Evolutionary conservation across 2,888 invertebrate species (phyloP), one percentile per base, ranked within the genome.

Genomic region (Microctonus hyperodae): DNA sequence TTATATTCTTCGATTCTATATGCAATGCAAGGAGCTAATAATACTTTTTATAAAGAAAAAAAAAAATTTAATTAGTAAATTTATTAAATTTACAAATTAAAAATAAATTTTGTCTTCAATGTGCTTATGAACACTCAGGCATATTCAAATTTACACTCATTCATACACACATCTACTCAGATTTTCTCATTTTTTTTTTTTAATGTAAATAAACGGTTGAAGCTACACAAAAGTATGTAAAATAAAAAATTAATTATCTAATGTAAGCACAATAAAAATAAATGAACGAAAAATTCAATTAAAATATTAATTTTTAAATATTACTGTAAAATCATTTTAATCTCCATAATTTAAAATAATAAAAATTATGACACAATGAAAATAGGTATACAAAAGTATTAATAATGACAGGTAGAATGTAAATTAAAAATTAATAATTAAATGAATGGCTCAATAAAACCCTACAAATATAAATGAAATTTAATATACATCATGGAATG

Each of bases 401-500:
- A n/a, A 6, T 7, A 16, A 16, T 44, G 16, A 16, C 7, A 44
- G 16, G 16, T n/a, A 44, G 16, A 7, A n/a, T 44, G 16, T n/a
- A 44, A 44, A 16, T n/a, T 44, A n/a, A 44, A 44, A 20, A 44
- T 44, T 16, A 44, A 1, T 6, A 16, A 44, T 7, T 44, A 44
- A 6, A 7, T 44, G 44, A 44, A 44, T 37, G 13, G n/a, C n/a
- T 37, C 4, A 13, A 37, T 37, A 13, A 37, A 3, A 9, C 7
- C 16, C 16, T 44, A 44, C 44, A 44, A 16, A 16, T 16, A 16
- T 16, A 16, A 0, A n/a, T 44, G 44, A 44, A n/a, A 44, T 16
- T 44, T n/a, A 44, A 44, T 44, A 44, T 44, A 44, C 44, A 44
- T 44, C 16, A 44, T 44, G 44, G 44, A 44, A 44, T 44, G 44